Evolutionary conservation across 1,140 invertebrate species (phyloP), one percentile per base, ranked within the genome.

Genomic region (Grapholita molesta): DNA sequence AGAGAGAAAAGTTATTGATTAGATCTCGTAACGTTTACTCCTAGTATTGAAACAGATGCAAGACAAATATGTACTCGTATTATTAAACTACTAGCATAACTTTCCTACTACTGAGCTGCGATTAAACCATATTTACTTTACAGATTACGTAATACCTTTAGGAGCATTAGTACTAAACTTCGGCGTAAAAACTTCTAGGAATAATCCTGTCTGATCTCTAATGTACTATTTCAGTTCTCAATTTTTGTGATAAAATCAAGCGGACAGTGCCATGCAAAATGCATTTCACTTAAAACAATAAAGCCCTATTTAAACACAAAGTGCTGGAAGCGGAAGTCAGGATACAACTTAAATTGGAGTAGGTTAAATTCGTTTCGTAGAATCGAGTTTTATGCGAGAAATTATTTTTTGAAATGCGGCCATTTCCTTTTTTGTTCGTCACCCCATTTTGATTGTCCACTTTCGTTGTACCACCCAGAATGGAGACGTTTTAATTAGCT

Each of bases 361-460:
- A 48, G 42, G 42, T 48, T 48, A 48, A 48, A 48, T 48, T 48
- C 42, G 18, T 48, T 48, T 48, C 42, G 42, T 48, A 48, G 42
- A 48, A 21, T 48, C 42, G 21, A 48, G 42, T 48, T 61, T 61
- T 32, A 61, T 28, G 3, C n/a, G 55, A 61, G 55, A 61, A 28
- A 55, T 61, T 61, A 28, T 61, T 28, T 61, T 61, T 61, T 30
- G 12, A 28, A 61, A 61, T 61, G 25, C 55, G 55, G 24, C 8
- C 55, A 61, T 61, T 61, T 61, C 25, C 24, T 61, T 61, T 61
- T 61, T 28, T 15, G 55, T 61, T 61, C 24, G 53, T 57, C 24
- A 61, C 55, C 55, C 55, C 55, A 28, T 61, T 61, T 61, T 61
- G 55, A 61, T 61, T 12, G 55, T 61, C 42, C 15, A 61, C 55